A percentile compares a stretch with the other conserved stretches of the same genome.
These are phyloP conservation scores for Batillaria attramentaria DNA, from an alignment of 1,140 invertebrate species.

Conservation along the genomic window DNA sequence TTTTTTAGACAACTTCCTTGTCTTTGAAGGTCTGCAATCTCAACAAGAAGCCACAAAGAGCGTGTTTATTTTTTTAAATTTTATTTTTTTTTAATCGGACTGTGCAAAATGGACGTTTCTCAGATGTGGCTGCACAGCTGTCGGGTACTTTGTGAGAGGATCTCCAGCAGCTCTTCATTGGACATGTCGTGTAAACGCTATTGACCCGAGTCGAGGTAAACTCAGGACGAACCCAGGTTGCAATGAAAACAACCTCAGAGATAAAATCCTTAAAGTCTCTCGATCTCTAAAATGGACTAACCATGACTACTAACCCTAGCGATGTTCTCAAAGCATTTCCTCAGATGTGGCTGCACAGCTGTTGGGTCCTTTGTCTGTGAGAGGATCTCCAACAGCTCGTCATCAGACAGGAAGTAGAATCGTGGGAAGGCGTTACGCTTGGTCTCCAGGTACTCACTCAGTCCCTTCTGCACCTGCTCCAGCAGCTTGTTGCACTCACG, in stretches of 20 bases:
- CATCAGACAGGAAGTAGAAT: conserved; percentile 91
- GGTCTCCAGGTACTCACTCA: conserved; percentile 86
- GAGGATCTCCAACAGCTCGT: conserved; percentile 88
- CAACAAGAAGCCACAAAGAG: conserved; percentile 5
- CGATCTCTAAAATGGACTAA: too few species aligned
- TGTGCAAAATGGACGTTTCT: too few species aligned
- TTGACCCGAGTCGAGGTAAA: too few species aligned
- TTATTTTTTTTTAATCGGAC: too few species aligned
- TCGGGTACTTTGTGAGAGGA: conserved; percentile 85
- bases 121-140: conserved; percentile 85
- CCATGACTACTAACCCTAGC: too few species aligned
- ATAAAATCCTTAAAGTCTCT: too few species aligned
- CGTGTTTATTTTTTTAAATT: too few species aligned
- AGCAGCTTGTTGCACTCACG: conserved; percentile 80
- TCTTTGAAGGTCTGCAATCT: background rate
- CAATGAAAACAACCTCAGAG: too few species aligned
- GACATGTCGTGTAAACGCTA: conserved; percentile 89
- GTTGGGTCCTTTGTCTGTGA: conserved; percentile 86
- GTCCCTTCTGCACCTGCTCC: conserved; percentile 81
- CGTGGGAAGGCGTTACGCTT: conserved; percentile 86
- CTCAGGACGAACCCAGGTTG: too few species aligned
- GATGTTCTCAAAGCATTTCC: conserved; percentile 87
- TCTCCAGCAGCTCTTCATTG: conserved; percentile 89
- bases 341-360: conserved; percentile 84
- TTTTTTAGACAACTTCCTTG: background rate